Evolutionary conservation across 2,113 vertebrate species (phyloP).

Genomic region (Dasypus novemcinctus): DNA sequence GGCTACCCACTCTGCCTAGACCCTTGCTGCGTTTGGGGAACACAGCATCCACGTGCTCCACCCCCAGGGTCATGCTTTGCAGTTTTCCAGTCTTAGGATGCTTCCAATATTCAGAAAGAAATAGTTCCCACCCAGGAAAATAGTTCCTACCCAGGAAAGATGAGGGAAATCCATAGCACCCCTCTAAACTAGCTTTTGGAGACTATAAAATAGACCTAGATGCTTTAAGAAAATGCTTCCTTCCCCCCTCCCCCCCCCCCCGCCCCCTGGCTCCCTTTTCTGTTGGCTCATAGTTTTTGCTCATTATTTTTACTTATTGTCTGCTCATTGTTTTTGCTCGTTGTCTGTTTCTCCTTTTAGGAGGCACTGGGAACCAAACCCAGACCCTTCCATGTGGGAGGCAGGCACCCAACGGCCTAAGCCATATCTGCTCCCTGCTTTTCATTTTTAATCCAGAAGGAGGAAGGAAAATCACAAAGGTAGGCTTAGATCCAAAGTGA

Average conservation of each 20-base stretch:
- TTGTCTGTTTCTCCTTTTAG: no score
- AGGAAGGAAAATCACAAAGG: slow-evolving; percentile 50
- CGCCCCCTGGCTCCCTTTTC: no score
- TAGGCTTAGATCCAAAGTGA: slow-evolving; percentile 61
- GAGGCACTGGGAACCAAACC: no score
- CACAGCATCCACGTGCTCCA: background rate
- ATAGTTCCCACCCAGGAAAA: background rate
- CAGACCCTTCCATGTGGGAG: no score
- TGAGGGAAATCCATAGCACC: background rate
- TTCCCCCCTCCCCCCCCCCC: no score
- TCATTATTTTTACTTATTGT: no score
- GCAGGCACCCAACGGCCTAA: no score
- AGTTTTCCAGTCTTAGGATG: background rate
- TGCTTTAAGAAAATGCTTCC: slow-evolving; percentile 26
- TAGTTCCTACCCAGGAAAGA: background rate
- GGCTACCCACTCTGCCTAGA: background rate
- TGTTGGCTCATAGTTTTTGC: no score
- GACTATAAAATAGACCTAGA: background rate
- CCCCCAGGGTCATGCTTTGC: background rate
- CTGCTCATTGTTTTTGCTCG: no score
- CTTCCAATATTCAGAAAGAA: background rate
- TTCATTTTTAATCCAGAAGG: slow-evolving; percentile 48
- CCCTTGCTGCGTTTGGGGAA: background rate
- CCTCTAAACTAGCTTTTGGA: slow-evolving; percentile 11
- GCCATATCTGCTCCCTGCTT: background rate